These are phyloP conservation scores for Sarcophaga peregrina DNA, from an alignment of 1,140 invertebrate species.

Conservation along the genomic window DNA sequence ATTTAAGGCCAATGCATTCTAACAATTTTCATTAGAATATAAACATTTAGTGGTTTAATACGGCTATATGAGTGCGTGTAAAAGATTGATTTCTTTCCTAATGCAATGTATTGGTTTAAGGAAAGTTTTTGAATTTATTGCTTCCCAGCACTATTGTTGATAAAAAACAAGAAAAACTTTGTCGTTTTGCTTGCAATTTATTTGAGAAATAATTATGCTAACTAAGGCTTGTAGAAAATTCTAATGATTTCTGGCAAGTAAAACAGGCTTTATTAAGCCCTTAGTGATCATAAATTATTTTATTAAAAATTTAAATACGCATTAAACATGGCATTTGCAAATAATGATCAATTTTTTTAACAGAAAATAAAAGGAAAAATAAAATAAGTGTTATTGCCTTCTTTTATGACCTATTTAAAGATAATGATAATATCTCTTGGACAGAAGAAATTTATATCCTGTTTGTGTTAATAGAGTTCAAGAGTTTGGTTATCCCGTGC, in stretches of 20 bases:
- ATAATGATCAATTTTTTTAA: too few relatives aligned
- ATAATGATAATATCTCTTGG: too few relatives aligned
- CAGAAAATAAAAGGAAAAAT: too few relatives aligned
- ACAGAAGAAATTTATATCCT: too few relatives aligned
- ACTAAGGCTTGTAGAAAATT: background rate
- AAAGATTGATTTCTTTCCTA: background rate
- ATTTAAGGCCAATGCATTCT: slow-evolving; percentile 22
- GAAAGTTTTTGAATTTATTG: background rate
- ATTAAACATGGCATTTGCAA: too few relatives aligned
- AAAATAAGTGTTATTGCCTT: too few relatives aligned
- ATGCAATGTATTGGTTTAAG: background rate
- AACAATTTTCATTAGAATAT: slow-evolving; percentile 17
- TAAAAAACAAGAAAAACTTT: background rate
- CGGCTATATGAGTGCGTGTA: background rate
- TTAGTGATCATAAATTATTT: too few relatives aligned
- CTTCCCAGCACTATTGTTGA: background rate
- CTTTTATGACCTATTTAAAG: too few relatives aligned
- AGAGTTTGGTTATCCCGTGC: too few relatives aligned
- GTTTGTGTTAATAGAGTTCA: too few relatives aligned
- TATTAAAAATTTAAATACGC: too few relatives aligned
- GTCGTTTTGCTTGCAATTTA: background rate
- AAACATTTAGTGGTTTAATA: background rate
- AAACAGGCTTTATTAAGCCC: too few relatives aligned
- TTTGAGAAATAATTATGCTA: background rate
- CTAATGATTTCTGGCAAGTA: background rate